Percentiles rank a stretch among this genome's conserved stretches.
Evolutionary conservation across 2,888 invertebrate genomes (phyloP).

Genomic region (Xanthia icteritia): DNA sequence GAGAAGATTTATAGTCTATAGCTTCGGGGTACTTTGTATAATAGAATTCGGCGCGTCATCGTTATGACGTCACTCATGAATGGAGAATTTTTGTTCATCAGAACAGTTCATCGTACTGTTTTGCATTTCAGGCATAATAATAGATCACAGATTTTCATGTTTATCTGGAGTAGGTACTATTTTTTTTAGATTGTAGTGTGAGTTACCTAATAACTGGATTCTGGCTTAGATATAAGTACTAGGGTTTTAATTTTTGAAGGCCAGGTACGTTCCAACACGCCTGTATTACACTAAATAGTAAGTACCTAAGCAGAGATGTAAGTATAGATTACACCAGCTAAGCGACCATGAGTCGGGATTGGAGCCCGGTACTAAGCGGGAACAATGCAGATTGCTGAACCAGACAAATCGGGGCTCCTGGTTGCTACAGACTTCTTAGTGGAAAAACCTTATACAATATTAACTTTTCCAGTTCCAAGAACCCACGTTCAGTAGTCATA

Average conservation of each 20-base stretch:
- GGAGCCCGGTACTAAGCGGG: not conserved
- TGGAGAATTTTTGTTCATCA: slow-evolving; percentile 21
- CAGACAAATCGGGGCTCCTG: not conserved
- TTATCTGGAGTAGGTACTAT: not conserved
- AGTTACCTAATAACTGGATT: not conserved
- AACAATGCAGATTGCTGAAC: not conserved
- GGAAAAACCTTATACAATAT: too few relatives aligned
- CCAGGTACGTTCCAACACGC: not conserved
- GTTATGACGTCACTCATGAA: slow-evolving; percentile 35
- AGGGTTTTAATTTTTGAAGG: not conserved
- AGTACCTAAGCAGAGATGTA: not conserved
- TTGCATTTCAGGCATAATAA: not conserved
- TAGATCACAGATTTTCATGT: slow-evolving; percentile 11
- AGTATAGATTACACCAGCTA: not conserved
- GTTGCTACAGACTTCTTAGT: not conserved
- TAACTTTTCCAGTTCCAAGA: not conserved
- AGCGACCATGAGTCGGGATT: not conserved
- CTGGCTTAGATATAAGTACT: not conserved
- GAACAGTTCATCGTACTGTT: not conserved
- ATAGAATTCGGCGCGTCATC: slow-evolving; percentile 49
- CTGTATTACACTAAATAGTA: not conserved
- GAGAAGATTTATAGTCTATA: slow-evolving; percentile 69
- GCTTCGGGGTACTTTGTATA: slow-evolving; percentile 24
- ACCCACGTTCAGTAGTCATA: not conserved
- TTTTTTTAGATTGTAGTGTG: not conserved